phyloP scores from a whole-genome alignment of 2,797 vertebrate genomes.

The Emys orbicularis region DNA sequence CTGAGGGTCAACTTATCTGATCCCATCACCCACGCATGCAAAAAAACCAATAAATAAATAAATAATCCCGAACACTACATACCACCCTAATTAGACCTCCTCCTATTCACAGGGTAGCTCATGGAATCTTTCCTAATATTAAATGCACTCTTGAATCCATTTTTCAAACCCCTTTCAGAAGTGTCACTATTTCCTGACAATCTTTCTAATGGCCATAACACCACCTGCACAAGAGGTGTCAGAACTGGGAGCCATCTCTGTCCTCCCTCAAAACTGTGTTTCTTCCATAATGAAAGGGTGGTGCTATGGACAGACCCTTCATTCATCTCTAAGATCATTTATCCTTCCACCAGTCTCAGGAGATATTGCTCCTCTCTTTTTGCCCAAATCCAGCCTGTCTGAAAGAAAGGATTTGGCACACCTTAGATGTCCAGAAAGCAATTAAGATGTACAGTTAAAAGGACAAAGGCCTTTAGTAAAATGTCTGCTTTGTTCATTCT shows the following conservation, averaged over 20 bases:
- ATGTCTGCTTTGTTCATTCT: too few species aligned
- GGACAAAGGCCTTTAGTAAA: too few species aligned
- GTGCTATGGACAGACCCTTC: background rate
- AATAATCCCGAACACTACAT: too few species aligned
- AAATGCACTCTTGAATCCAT: background rate
- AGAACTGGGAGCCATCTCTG: background rate
- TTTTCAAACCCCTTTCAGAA: background rate
- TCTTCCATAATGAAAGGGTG: background rate
- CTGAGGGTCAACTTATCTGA: too few species aligned
- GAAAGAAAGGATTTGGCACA: too few species aligned
- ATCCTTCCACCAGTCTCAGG: background rate
- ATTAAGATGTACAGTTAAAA: too few species aligned
- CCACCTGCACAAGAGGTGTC: background rate
- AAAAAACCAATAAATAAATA: too few species aligned
- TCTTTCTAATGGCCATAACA: too few species aligned
- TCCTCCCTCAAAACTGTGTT: background rate
- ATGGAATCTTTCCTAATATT: background rate
- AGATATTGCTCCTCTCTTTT: background rate
- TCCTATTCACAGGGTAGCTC: background rate
- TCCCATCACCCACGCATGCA: too few species aligned
- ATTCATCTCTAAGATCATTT: background rate
- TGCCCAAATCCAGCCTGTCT: too few species aligned
- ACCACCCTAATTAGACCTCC: background rate
- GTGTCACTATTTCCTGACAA: background rate
- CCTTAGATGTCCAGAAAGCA: too few species aligned